Evolutionary conservation across 1,140 invertebrate genomes (phyloP).

Genomic region (Achatina immaculata): DNA sequence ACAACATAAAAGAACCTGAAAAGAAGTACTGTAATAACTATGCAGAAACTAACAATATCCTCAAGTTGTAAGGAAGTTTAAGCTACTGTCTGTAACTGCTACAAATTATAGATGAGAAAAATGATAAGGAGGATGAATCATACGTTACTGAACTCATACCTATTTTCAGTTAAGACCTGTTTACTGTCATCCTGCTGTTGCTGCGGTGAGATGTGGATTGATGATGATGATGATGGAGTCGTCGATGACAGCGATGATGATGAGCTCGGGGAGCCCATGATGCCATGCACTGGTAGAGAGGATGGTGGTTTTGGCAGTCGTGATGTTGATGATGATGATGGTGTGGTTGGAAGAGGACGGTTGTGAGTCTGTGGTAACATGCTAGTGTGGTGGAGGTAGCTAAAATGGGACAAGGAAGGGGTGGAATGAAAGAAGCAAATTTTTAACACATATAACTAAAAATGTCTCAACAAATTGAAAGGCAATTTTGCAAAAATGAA

Average conservation of each 20-base stretch:
- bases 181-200: slow-evolving; percentile 7
- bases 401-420: background rate
- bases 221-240: background rate
- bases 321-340: background rate
- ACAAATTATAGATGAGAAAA: too few relatives aligned
- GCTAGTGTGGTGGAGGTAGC: background rate
- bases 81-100: too few relatives aligned
- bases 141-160: too few relatives aligned
- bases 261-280: background rate
- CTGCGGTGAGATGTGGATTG: background rate
- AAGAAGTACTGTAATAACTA: too few relatives aligned
- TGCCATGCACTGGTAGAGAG: slow-evolving; percentile 27
- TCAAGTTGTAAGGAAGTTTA: too few relatives aligned
- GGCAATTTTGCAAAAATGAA: too few relatives aligned
- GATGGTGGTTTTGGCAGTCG: slow-evolving; percentile 24
- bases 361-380: background rate
- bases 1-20: too few relatives aligned
- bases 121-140: too few relatives aligned
- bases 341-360: background rate
- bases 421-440: background rate
- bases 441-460: too few relatives aligned
- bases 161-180: slow-evolving; percentile 31
- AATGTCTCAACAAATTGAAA: too few relatives aligned
- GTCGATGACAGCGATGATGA: slow-evolving; percentile 15
- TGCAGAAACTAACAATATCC: too few relatives aligned